A percentile compares a stretch with the other conserved stretches of the same genome.
Conservation (phyloP, 2,113 vertebrate species). For the Callipepla californica region DNA sequence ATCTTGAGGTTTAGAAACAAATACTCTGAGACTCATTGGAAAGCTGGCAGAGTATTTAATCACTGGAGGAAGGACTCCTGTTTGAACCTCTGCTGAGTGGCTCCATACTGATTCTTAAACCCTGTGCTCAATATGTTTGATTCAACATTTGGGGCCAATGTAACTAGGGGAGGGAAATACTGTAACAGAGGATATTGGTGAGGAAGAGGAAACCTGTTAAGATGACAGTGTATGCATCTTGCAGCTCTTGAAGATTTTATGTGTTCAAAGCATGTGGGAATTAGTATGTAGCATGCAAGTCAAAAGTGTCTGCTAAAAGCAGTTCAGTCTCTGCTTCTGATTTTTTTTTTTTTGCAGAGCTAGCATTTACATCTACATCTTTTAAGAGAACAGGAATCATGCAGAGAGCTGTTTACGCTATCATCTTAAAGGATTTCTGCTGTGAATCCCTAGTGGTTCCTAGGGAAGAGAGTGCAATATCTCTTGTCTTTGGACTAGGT, state of each 20-base stretch:
- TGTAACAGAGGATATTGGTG: background rate
- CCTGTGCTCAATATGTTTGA: background rate
- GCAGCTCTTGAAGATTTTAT: background rate
- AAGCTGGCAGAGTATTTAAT: background rate
- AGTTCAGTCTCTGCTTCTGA: background rate
- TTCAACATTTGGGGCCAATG: background rate
- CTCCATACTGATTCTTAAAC: conserved; percentile 9
- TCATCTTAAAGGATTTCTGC: background rate
- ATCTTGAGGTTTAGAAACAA: background rate
- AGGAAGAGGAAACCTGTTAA: background rate
- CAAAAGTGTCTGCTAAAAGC: background rate
- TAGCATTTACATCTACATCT: background rate
- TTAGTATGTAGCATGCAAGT: background rate
- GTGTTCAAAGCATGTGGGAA: background rate
- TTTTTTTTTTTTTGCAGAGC: background rate
- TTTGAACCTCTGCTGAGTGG: background rate
- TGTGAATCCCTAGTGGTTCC: fast-evolving
- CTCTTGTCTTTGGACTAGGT: fast-evolving
- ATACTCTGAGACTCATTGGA: background rate
- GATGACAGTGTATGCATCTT: background rate
- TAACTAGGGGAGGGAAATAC: background rate
- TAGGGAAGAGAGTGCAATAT: background rate
- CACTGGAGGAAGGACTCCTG: background rate
- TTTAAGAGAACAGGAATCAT: background rate
- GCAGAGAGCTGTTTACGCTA: too few relatives aligned